Percentiles rank a stretch among this genome's conserved stretches.
phyloP scores from a whole-genome alignment of 2,797 vertebrate genomes.

The Heterohyrax brucei region DNA sequence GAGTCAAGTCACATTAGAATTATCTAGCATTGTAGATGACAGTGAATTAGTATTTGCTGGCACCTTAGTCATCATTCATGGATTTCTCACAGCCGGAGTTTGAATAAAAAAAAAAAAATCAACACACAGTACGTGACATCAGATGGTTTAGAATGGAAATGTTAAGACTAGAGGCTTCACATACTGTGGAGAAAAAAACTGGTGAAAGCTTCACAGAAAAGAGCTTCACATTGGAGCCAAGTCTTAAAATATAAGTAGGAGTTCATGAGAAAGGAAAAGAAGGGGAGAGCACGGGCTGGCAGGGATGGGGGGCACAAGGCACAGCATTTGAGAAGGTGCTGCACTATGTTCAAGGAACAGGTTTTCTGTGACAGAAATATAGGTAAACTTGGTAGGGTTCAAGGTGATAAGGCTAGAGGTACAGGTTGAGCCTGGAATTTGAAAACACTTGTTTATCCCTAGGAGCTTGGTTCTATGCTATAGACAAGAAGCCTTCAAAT shows the following conservation, averaged over 20 bases:
- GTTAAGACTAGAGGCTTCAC: background rate
- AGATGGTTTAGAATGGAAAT: background rate
- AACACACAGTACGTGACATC: background rate
- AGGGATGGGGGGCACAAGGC: background rate
- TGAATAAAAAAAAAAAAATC: background rate
- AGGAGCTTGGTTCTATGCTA: background rate
- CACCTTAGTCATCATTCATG: background rate
- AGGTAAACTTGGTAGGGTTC: background rate
- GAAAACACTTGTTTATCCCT: constrained; percentile 11
- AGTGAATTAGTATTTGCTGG: background rate
- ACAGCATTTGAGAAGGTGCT: background rate
- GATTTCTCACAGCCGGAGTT: constrained; percentile 30
- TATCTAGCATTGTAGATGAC: background rate
- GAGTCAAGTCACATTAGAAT: background rate
- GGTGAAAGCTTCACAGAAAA: background rate
- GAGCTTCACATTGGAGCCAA: background rate
- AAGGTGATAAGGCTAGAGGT: background rate
- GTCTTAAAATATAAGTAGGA: background rate
- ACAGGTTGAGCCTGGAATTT: background rate
- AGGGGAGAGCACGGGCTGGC: background rate
- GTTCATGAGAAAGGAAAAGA: background rate
- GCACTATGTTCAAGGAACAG: background rate
- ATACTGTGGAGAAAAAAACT: background rate
- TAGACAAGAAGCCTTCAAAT: background rate
- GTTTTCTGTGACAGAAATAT: background rate